Evolutionary conservation across 2,797 vertebrate genomes (phyloP).

Genomic region (Fistularia tabacaria): DNA sequence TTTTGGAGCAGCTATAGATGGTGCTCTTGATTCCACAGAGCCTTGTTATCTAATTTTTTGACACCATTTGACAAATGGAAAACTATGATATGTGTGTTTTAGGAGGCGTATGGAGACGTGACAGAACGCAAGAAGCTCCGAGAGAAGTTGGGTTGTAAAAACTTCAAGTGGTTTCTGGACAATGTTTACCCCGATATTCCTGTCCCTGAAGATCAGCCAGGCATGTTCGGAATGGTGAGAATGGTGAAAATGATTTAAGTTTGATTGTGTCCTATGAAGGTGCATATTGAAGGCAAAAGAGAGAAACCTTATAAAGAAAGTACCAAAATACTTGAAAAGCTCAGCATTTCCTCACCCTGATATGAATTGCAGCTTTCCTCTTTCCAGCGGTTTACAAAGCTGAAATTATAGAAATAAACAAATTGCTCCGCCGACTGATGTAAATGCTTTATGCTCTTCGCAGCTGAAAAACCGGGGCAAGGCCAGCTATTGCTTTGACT

Average conservation of each 20-base stretch:
- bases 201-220: conserved; percentile 86
- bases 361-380: not conserved
- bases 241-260: not conserved
- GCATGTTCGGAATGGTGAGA: conserved; percentile 93
- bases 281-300: too few species aligned
- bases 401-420: not conserved
- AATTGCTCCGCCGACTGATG: not conserved
- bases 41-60: too few species aligned
- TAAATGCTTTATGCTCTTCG: conserved; percentile 1
- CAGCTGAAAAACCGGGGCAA: conserved; percentile 89
- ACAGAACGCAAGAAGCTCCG: conserved; percentile 81
- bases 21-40: conserved; percentile 28
- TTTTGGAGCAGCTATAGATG: conserved; percentile 29
- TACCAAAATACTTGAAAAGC: not conserved
- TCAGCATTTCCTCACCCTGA: not conserved
- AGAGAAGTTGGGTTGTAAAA: conserved; percentile 84
- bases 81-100: not conserved
- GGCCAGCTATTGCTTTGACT: conserved; percentile 88
- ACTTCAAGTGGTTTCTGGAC: conserved; percentile 92
- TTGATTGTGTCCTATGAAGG: too few species aligned
- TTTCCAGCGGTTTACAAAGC: not conserved
- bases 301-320: not conserved
- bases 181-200: conserved; percentile 90
- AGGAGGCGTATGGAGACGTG: conserved; percentile 96
- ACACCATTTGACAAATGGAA: too few species aligned